Base-by-base conservation (phyloP, 2,113 vertebrate genomes). In the Rhabdornis inornatus region DNA sequence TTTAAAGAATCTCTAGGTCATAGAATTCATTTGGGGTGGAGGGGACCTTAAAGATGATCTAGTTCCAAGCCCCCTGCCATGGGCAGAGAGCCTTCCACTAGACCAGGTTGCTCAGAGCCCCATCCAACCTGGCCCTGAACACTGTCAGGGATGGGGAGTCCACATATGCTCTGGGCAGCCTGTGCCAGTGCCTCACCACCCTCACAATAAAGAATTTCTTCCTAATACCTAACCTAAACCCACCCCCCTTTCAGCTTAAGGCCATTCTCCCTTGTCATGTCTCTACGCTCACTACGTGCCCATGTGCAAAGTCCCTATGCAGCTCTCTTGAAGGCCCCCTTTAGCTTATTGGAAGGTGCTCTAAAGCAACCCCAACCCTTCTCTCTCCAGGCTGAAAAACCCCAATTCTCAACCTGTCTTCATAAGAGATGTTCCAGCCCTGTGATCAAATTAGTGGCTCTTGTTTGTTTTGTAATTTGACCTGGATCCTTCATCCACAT, bases 121-220 rank as follows among this genome's bases (percentile, higher is more conserved):
- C 10, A 7, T 35, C 63, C 79, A 42, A 0, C 15, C 22, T 90
- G 63, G 35, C 31, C 31, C 21, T 63, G 40, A 56, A 2, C 49
- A 49, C 25, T 47, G 2, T 18, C 25, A 28, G 55, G 30, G 18
- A 15, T 69, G 71, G 10, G 17, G 12, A 61, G 17, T 69, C 63
- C n/a, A 42, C 14, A 9, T 13, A 3, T 3, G 27, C 56, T 69
- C 40, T 42, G 40, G 7, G 47, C 1, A 0, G 8, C 11, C 22
- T 49, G 22, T 55, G 57, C 70, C 25, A 23, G 55, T 28, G 49
- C 49, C 35, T 70, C 71, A 33, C 15, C 27, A 63, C 12, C 22
- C 63, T 77, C 31, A 63, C 15, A 56, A 15, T 37, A 22, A 70
- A 18, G 20, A 47, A 33, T 69, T 68, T 61, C 17, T 61, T 53